These are phyloP conservation scores for Tragopan temminckii DNA, from an alignment of 2,797 vertebrate species.

Conservation along the genomic window DNA sequence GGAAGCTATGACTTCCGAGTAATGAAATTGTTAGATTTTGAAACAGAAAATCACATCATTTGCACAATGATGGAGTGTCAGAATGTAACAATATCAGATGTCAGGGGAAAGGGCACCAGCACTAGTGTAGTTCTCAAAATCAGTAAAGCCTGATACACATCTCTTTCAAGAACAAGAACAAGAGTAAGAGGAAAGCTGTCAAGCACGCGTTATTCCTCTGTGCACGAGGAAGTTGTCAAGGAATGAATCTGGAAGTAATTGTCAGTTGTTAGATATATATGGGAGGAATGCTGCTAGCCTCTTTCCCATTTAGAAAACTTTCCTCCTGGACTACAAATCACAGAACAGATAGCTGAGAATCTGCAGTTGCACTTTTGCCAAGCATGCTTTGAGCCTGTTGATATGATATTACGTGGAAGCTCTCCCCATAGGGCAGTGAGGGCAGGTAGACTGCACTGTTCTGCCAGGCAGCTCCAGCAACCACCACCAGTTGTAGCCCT, in stretches of 20 bases:
- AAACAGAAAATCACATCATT: background rate
- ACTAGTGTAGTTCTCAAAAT: background rate
- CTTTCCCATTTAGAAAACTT: background rate
- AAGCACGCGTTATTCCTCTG: background rate
- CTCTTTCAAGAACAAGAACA: background rate
- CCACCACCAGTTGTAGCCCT: no score
- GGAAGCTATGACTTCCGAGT: background rate
- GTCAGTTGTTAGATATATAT: background rate
- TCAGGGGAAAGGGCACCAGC: background rate
- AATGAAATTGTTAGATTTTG: background rate
- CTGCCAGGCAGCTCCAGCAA: background rate
- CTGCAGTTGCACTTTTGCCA: background rate
- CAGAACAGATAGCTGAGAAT: background rate
- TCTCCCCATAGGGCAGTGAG: fast-evolving
- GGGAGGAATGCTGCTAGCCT: background rate
- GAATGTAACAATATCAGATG: background rate
- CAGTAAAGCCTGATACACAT: background rate
- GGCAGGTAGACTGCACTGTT: background rate
- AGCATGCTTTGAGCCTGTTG: background rate
- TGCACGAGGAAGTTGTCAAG: background rate
- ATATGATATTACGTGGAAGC: fast-evolving
- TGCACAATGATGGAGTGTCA: background rate
- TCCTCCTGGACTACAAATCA: background rate
- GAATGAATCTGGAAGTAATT: background rate
- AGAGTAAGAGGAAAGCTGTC: background rate